phyloP scores from a whole-genome alignment of 2,113 vertebrate species.

The Coturnix japonica region DNA sequence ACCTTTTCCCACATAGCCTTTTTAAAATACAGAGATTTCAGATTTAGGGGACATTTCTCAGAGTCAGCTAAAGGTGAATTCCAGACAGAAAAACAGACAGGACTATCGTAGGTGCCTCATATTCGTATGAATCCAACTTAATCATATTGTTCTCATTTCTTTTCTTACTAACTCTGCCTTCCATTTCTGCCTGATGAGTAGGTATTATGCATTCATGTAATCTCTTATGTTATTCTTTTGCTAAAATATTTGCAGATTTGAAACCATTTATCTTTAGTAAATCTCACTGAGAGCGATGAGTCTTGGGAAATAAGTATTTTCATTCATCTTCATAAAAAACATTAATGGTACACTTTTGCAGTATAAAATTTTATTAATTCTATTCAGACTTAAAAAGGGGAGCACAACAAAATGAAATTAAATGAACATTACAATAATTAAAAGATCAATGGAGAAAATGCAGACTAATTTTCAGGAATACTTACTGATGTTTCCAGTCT shows the following conservation, averaged over 20 bases:
- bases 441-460: not conserved
- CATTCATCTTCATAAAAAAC: not conserved
- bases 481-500: not conserved
- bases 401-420: not conserved
- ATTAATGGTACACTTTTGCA: not conserved
- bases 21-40: not conserved
- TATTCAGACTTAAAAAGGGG: not conserved
- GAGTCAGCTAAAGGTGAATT: not conserved
- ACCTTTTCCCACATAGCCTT: not conserved
- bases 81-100: not conserved
- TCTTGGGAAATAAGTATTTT: not conserved
- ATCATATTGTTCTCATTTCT: not conserved
- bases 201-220: not conserved
- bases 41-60: not conserved
- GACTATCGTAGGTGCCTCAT: not conserved
- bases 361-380: not conserved
- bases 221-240: not conserved
- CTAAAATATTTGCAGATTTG: not conserved
- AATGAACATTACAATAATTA: not conserved
- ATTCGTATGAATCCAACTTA: not conserved
- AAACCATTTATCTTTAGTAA: not conserved
- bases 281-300: not conserved
- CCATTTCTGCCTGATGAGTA: not conserved
- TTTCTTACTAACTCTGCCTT: not conserved
- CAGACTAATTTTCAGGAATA: not conserved